These are phyloP conservation scores for Meloe dianella DNA, from an alignment of 2,888 invertebrate species.

Conservation along the genomic window DNA sequence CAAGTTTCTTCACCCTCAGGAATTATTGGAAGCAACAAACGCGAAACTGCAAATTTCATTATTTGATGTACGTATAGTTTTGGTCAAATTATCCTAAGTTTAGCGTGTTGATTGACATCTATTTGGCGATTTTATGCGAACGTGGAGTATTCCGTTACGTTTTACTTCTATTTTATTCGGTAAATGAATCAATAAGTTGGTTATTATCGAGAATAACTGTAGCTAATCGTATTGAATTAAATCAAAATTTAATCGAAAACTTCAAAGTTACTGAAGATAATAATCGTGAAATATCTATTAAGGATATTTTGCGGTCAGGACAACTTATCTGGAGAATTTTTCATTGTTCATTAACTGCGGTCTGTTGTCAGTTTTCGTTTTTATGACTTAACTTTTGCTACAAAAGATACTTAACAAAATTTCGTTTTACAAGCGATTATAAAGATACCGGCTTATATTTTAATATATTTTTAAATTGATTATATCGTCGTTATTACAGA, in stretches of 20 bases:
- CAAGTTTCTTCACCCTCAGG: too few species aligned
- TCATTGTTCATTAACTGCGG: too few species aligned
- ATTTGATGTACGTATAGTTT: constrained; percentile 70
- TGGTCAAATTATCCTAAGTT: constrained; percentile 69
- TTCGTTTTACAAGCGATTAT: constrained; percentile 72
- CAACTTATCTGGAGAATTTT: constrained; percentile 61
- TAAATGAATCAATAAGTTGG: constrained; percentile 79
- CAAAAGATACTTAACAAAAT: constrained; percentile 75
- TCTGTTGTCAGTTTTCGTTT: too few species aligned
- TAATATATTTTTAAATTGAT: constrained; percentile 68
- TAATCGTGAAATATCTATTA: constrained; percentile 18
- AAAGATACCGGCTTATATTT: constrained; percentile 74
- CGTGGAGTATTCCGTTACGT: constrained; percentile 73
- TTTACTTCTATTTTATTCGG: constrained; percentile 68
- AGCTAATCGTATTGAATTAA: too few species aligned
- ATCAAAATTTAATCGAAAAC: constrained; percentile 47
- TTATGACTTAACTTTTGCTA: too few species aligned
- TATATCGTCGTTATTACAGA: constrained; percentile 67
- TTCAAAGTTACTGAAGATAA: constrained; percentile 3
- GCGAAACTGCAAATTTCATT: constrained; percentile 70
- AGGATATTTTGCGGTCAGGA: constrained; percentile 10
- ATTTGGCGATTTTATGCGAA: constrained; percentile 72
- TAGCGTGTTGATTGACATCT: constrained; percentile 67
- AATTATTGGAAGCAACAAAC: too few species aligned
- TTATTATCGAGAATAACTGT: constrained; percentile 65